A percentile compares a stretch with the other conserved stretches of the same genome.
Conservation (phyloP, 2,797 vertebrate genomes). For the Danio jaintianensis region DNA sequence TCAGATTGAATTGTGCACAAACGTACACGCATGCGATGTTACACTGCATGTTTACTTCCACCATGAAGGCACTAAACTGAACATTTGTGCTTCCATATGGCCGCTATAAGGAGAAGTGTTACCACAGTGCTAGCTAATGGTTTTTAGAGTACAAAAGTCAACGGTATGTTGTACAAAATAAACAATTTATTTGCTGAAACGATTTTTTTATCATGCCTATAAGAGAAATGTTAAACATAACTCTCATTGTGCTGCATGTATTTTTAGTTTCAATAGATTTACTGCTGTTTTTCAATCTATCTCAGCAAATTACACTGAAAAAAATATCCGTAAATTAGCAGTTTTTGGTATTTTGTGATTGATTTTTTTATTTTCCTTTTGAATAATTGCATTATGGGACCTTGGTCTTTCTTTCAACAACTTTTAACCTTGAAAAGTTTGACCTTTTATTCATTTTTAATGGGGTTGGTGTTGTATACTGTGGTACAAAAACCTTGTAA, state of each 20-base stretch:
- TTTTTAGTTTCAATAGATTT: background rate
- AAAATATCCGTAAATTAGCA: too few relatives aligned
- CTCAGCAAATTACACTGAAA: background rate
- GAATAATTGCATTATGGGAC: too few relatives aligned
- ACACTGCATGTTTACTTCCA: background rate
- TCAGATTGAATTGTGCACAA: background rate
- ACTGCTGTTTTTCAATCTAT: background rate
- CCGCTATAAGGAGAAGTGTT: constrained; percentile 45
- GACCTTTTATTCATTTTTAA: too few relatives aligned
- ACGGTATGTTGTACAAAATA: too few relatives aligned
- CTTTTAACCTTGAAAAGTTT: too few relatives aligned
- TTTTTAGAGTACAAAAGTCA: background rate
- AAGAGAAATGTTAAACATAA: background rate
- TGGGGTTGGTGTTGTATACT: too few relatives aligned
- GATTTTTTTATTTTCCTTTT: too few relatives aligned
- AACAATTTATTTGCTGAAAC: too few relatives aligned
- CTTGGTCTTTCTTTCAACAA: too few relatives aligned
- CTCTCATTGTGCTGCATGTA: background rate
- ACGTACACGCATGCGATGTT: background rate
- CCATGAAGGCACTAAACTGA: background rate
- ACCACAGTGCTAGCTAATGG: background rate
- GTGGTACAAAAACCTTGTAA: too few relatives aligned
- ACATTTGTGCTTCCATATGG: background rate
- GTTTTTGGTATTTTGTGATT: too few relatives aligned
- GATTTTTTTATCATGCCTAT: too few relatives aligned